These are phyloP conservation scores for Quiscalus mexicanus DNA, from an alignment of 2,113 vertebrate genomes.

Conservation along the genomic window DNA sequence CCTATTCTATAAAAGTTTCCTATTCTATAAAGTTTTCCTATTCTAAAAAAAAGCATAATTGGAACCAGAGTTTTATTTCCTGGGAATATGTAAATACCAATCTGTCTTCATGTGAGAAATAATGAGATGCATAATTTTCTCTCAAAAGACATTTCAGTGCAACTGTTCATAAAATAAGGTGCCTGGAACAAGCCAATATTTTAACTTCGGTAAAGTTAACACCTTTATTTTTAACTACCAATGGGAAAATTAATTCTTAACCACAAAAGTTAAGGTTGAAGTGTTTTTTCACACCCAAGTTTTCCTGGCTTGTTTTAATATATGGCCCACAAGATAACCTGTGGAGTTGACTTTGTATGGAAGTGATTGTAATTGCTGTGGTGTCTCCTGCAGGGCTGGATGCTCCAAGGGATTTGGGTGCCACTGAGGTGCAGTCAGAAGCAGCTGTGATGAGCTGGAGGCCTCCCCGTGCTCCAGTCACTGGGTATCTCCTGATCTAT, in stretches of 20 bases:
- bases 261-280: not conserved
- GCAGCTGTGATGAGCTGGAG: constrained; percentile 88
- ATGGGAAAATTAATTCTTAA: not conserved
- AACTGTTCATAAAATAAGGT: not conserved
- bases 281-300: not conserved
- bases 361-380: not conserved
- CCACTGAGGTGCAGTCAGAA: constrained; percentile 89
- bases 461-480: constrained; percentile 86
- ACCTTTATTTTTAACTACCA: not conserved
- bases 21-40: not conserved
- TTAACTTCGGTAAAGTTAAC: not conserved
- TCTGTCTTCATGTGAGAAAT: not conserved
- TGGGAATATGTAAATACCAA: not conserved
- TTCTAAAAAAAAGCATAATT: not conserved
- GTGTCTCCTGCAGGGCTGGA: constrained; percentile 83
- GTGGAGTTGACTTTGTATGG: not conserved
- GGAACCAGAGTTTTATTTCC: not conserved
- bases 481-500: constrained; percentile 89
- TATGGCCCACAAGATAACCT: not conserved
- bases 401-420: constrained; percentile 85
- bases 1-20: not conserved
- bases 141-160: not conserved
- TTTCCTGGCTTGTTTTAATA: not conserved
- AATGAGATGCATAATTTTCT: not conserved
- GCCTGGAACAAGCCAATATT: not conserved